A percentile compares a stretch with the other conserved stretches of the same genome.
phyloP scores from a whole-genome alignment of 2,888 invertebrate species.

The Seira sanloemensis region DNA sequence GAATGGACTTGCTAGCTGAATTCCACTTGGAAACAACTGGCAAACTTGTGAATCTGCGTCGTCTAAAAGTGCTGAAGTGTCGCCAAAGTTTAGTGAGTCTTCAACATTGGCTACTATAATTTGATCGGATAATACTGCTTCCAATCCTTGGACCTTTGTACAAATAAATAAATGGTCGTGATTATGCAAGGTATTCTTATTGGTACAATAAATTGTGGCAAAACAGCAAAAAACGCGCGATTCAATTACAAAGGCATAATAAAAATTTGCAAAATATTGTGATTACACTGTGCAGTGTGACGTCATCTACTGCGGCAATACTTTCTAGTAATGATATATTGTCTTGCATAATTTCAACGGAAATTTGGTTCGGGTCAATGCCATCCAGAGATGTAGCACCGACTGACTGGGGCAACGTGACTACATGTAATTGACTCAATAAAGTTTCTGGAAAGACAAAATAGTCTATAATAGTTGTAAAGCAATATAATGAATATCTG shows the following conservation, averaged over 20 bases:
- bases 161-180: neutral
- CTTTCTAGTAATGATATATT: slow-evolving; percentile 72
- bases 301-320: slow-evolving; percentile 68
- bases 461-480: too few species aligned
- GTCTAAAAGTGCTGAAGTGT: slow-evolving; percentile 60
- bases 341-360: slow-evolving; percentile 72
- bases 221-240: too few species aligned
- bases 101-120: slow-evolving; percentile 72
- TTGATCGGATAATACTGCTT: slow-evolving; percentile 71
- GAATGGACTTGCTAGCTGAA: slow-evolving; percentile 18
- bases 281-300: slow-evolving; percentile 63
- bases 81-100: slow-evolving; percentile 68
- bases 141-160: slow-evolving; percentile 71
- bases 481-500: too few species aligned
- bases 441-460: slow-evolving; percentile 59
- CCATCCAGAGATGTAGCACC: slow-evolving; percentile 53
- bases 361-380: slow-evolving; percentile 67
- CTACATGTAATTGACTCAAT: slow-evolving; percentile 68
- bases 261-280: slow-evolving; percentile 1
- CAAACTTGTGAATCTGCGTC: slow-evolving; percentile 70
- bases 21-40: slow-evolving; percentile 66
- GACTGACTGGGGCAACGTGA: slow-evolving; percentile 57
- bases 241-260: too few species aligned
- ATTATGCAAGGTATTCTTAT: neutral
- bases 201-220: too few species aligned